A percentile compares a stretch with the other conserved stretches of the same genome.
Conservation (phyloP, 1,140 invertebrate genomes). For the Solen grandis region DNA sequence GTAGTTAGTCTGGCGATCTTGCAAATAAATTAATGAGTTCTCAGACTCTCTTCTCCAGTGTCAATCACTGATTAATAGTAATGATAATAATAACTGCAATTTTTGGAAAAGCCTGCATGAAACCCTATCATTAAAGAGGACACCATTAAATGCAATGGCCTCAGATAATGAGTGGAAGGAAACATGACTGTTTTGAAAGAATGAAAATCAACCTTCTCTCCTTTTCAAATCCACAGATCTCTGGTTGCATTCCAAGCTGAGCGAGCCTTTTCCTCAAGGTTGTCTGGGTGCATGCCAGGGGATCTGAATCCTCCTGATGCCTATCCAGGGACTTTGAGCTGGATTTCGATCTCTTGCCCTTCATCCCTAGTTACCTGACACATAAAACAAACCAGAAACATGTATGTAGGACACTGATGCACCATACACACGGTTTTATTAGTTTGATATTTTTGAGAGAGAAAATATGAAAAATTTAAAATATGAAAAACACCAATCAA, state of each 20-base stretch:
- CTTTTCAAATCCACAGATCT: conserved; percentile 46
- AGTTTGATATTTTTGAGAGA: too few relatives aligned
- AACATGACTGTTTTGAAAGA: neutral
- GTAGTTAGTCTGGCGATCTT: too few relatives aligned
- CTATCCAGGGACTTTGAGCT: neutral
- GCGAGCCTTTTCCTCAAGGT: conserved; percentile 7
- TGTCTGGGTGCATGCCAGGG: conserved; percentile 22
- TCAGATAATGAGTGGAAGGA: neutral
- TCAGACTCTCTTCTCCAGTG: neutral
- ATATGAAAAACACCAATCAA: too few relatives aligned
- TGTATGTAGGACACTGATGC: too few relatives aligned
- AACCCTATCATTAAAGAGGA: neutral
- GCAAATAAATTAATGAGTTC: neutral
- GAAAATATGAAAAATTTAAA: too few relatives aligned
- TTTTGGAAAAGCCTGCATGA: neutral
- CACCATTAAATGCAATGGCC: neutral
- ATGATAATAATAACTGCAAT: neutral
- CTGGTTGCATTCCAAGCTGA: conserved; percentile 3
- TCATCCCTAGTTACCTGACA: too few relatives aligned
- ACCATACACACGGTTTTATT: too few relatives aligned
- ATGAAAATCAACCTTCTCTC: conserved; percentile 40
- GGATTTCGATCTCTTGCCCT: neutral
- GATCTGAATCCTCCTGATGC: neutral
- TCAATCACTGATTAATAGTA: neutral
- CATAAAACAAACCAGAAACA: too few relatives aligned